Conservation (phyloP, 2,113 vertebrate species). For the Chlamydotis undulata region DNA sequence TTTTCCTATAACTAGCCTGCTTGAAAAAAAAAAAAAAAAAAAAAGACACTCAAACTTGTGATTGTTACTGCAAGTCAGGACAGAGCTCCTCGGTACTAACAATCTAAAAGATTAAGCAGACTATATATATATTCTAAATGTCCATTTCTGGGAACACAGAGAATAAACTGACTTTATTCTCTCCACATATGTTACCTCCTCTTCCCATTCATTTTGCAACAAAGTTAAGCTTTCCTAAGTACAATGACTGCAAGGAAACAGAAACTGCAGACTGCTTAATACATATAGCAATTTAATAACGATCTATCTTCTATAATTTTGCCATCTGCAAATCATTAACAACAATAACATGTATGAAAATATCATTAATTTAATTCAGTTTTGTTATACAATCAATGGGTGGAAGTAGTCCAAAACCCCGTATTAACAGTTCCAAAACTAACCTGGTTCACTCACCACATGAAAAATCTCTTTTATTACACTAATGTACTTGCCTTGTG, state of each 20-base stretch:
- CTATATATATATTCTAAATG: neutral
- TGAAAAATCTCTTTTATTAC: neutral
- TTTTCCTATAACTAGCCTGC: neutral
- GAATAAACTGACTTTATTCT: neutral
- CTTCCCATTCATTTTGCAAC: neutral
- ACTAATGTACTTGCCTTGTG: neutral
- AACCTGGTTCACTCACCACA: neutral
- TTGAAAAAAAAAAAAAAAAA: neutral
- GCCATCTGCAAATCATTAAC: neutral
- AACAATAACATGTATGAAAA: neutral
- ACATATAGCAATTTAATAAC: neutral
- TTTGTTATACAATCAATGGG: neutral
- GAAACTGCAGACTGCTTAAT: neutral
- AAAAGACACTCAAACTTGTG: neutral
- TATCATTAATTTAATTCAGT: neutral
- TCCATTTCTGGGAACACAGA: conserved; percentile 1
- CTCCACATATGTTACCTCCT: neutral
- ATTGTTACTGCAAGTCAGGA: neutral
- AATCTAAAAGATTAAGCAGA: neutral
- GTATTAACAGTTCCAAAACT: neutral
- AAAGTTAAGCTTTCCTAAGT: neutral
- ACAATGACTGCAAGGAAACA: neutral
- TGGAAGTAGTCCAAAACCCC: neutral
- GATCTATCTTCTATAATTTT: neutral
- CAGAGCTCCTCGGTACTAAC: neutral